Percentiles rank a stretch among this genome's conserved stretches.
Conservation (phyloP, 1,140 invertebrate genomes). For the Anastatus disparis region DNA sequence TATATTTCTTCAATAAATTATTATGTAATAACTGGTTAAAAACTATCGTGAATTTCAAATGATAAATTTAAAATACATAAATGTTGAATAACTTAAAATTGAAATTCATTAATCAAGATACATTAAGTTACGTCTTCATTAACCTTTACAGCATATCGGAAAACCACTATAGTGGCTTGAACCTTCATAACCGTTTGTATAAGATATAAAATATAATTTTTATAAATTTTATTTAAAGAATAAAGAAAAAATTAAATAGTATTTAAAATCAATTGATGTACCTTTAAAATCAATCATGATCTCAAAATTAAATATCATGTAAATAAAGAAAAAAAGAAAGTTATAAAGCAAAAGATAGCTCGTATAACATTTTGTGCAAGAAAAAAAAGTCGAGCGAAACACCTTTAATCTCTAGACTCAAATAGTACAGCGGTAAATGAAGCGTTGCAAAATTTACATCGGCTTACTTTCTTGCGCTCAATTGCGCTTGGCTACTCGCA, state of each 20-base stretch:
- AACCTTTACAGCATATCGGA: too few relatives aligned
- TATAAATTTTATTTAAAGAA: not conserved
- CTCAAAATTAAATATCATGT: too few relatives aligned
- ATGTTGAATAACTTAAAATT: too few relatives aligned
- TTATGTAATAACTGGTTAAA: too few relatives aligned
- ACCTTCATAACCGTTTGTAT: too few relatives aligned
- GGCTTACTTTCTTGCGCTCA: not conserved
- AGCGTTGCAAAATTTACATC: not conserved
- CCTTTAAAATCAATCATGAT: not conserved
- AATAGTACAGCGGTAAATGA: not conserved
- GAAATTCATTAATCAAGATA: too few relatives aligned
- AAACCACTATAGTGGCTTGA: too few relatives aligned
- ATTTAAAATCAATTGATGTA: constrained; percentile 19
- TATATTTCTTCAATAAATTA: too few relatives aligned
- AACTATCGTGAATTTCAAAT: too few relatives aligned
- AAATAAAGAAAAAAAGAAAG: not conserved
- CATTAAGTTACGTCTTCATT: too few relatives aligned
- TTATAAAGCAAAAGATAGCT: not conserved
- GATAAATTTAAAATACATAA: too few relatives aligned
- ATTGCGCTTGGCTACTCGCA: not conserved
- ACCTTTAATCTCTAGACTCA: not conserved
- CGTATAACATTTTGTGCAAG: not conserved
- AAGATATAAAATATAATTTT: too few relatives aligned
- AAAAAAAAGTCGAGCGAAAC: not conserved
- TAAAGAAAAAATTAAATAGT: not conserved